These are phyloP conservation scores for Osedax frankpressi DNA, from an alignment of 2,888 invertebrate genomes.

Conservation along the genomic window DNA sequence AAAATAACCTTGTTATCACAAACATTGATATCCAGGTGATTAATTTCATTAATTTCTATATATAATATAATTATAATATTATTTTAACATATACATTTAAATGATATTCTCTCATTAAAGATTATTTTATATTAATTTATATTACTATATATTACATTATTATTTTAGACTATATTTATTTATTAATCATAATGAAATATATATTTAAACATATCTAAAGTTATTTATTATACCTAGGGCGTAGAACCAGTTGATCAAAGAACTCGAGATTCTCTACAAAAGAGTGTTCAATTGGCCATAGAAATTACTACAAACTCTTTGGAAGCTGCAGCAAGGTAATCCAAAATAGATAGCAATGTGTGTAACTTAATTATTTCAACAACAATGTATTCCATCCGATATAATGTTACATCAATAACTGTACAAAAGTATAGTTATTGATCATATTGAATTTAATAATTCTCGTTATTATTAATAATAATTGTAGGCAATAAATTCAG, in stretches of 20 bases:
- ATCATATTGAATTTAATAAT: neutral
- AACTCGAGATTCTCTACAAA: slow-evolving; percentile 49
- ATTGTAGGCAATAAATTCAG: neutral
- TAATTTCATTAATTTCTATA: no score
- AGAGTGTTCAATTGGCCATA: slow-evolving; percentile 50
- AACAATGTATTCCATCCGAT: neutral
- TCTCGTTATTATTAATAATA: neutral
- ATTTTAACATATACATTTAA: no score
- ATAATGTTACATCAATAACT: neutral
- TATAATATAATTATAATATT: no score
- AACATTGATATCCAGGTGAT: slow-evolving; percentile 45
- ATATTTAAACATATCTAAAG: no score
- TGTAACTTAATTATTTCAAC: no score
- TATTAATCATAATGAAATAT: no score
- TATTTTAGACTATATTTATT: no score
- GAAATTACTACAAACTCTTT: slow-evolving; percentile 51
- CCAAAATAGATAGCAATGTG: neutral
- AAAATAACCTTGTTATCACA: slow-evolving; percentile 48
- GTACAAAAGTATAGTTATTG: neutral
- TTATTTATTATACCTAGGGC: no score
- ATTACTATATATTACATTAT: no score
- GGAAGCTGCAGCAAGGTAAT: slow-evolving; percentile 48
- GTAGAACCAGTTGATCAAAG: slow-evolving; percentile 51
- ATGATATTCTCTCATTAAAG: no score
- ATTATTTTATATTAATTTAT: no score